phyloP scores from a whole-genome alignment of 23 tunicate genomes.

The Diplosoma virens region DNA sequence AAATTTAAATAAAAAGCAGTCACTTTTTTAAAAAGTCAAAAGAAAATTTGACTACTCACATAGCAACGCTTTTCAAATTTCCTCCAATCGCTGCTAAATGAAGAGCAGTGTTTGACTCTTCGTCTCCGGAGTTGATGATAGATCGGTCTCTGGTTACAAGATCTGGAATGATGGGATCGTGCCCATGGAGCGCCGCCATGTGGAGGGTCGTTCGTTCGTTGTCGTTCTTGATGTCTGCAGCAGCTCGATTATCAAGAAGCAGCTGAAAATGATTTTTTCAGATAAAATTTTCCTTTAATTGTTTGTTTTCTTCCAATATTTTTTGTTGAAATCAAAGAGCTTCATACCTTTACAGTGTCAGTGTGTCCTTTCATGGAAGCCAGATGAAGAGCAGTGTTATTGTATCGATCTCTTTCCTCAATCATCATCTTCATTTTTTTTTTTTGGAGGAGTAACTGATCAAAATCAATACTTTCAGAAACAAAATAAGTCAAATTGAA shows the following conservation, averaged over 20 bases:
- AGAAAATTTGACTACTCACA: slow-evolving; percentile 63
- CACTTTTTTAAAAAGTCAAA: too few relatives aligned
- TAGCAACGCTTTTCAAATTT: slow-evolving; percentile 62
- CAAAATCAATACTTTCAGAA: too few relatives aligned
- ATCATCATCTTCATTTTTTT: slow-evolving; percentile 61
- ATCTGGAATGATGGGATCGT: slow-evolving; percentile 68
- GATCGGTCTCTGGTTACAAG: slow-evolving; percentile 77
- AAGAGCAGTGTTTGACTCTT: slow-evolving; percentile 83
- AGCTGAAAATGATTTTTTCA: too few relatives aligned
- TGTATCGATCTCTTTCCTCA: slow-evolving; percentile 85
- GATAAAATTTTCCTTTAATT: too few relatives aligned
- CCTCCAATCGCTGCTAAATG: slow-evolving; percentile 94
- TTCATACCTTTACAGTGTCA: slow-evolving; percentile 72
- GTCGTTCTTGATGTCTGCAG: slow-evolving; percentile 89
- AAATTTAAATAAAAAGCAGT: too few relatives aligned
- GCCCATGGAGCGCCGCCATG: slow-evolving; percentile 92
- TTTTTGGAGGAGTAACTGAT: slow-evolving; percentile 47
- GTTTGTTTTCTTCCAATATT: too few relatives aligned
- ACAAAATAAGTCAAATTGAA: neutral
- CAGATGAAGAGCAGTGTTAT: slow-evolving; percentile 95
- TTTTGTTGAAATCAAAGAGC: neutral
- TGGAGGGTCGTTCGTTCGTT: slow-evolving; percentile 93
- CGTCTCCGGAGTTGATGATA: slow-evolving; percentile 84
- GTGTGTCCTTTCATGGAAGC: slow-evolving; percentile 89
- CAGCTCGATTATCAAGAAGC: slow-evolving; percentile 65